Base-by-base conservation (phyloP, 2,113 vertebrate genomes). In the Talpa occidentalis region DNA sequence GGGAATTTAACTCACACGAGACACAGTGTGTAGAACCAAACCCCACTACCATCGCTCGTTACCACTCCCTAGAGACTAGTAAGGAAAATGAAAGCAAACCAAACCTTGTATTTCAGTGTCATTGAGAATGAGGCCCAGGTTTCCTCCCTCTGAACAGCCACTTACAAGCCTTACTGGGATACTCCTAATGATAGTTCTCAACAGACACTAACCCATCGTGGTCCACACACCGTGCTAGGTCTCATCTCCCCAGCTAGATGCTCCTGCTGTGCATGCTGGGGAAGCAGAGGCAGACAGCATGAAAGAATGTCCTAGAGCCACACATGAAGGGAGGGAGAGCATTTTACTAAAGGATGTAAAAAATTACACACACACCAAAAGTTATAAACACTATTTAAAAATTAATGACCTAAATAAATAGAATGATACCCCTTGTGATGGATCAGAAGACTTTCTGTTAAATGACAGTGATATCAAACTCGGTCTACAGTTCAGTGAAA, bases 11-110 rank as follows among this genome's bases (percentile, higher is more conserved):
- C 19, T 74, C 42, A n/a, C 17, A 11, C n/a, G 37, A 30, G n/a
- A 89, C 88, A 76, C 35, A 49, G 32, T n/a, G 11, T 47, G 60
- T 82, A 40, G 59, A 93, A 80, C 24, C 35, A 37, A 67, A 79
- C 44, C 6, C 3, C 40, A 60, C 12, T 35, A 52, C 56, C 1
- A 2, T 10, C 59, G 40, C 52, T 8, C 54, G 47, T 47, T 3
- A 11, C 21, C 28, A 70, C 14, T 84, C 77, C 16, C 49, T 74
- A 12, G 11, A 82, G 8, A 77, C 28, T 24, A 69, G 88, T 19
- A 42, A 32, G 79, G 28, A 85, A 22, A 47, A 66, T 72, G 28
- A n/a, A 91, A 32, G 1, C 72, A 72, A 92, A 52, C 32, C 1
- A 30, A 80, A 37, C 21, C 22, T 67, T 93, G 6, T 67, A 6